Conservation (phyloP, 1,140 invertebrate genomes). For the Bombus consobrinus region DNA sequence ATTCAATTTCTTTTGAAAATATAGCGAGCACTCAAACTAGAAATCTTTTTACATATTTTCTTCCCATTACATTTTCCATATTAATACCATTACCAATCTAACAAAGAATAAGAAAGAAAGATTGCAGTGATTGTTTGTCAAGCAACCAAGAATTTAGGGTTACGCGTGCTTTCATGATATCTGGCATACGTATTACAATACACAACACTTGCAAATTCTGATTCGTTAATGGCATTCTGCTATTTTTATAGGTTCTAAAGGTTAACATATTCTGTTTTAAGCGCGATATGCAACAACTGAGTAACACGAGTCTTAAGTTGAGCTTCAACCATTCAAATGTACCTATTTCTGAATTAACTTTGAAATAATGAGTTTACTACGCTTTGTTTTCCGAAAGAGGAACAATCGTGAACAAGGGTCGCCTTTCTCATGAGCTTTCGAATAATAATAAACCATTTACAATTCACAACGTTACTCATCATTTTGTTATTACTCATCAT, state of each 20-base stretch:
- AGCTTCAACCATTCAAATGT: background rate
- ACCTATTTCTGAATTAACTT: background rate
- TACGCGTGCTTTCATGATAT: background rate
- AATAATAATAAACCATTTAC: too few species aligned
- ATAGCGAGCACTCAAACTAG: too few species aligned
- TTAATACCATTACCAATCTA: background rate
- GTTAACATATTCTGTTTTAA: constrained; percentile 44
- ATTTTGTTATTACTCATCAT: too few species aligned
- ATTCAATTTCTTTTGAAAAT: too few species aligned
- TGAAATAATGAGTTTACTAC: background rate
- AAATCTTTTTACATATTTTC: too few species aligned
- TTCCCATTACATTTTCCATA: too few species aligned
- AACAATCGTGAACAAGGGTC: background rate
- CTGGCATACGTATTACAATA: too few species aligned
- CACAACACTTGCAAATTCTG: constrained; percentile 5
- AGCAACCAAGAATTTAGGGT: background rate
- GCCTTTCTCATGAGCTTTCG: too few species aligned
- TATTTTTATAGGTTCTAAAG: constrained; percentile 41
- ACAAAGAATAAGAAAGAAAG: background rate
- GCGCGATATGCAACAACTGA: constrained; percentile 22
- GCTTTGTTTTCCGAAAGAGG: background rate
- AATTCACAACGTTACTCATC: too few species aligned
- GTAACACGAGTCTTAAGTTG: background rate
- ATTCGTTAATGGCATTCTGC: constrained; percentile 21
- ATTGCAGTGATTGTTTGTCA: too few species aligned